Percentiles rank a stretch among this genome's conserved stretches.
Evolutionary conservation across 1,140 invertebrate species (phyloP).

Genomic region (Drosophila obscura): DNA sequence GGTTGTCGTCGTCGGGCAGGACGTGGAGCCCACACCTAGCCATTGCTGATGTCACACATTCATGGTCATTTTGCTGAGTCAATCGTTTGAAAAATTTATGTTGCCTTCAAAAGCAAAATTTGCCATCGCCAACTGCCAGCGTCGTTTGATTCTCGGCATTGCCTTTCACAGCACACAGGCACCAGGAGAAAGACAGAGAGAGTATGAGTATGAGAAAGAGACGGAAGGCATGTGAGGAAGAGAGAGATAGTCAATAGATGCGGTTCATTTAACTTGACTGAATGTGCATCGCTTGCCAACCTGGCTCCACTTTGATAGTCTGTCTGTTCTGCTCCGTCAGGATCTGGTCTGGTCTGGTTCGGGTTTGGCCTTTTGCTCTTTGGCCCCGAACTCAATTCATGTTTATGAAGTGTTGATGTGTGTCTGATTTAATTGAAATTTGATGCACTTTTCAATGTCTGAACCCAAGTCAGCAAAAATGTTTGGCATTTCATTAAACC

Average conservation of each 20-base stretch:
- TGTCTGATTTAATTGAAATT: slow-evolving; percentile 75
- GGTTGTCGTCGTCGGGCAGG: slow-evolving; percentile 3
- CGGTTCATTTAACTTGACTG: slow-evolving; percentile 79
- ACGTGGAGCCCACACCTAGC: slow-evolving; percentile 16
- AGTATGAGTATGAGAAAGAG: not conserved
- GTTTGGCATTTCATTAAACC: slow-evolving; percentile 28
- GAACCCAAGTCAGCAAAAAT: slow-evolving; percentile 52
- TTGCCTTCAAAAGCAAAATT: slow-evolving; percentile 81
- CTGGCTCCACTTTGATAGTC: slow-evolving; percentile 31
- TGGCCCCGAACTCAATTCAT: slow-evolving; percentile 38
- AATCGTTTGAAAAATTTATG: slow-evolving; percentile 82
- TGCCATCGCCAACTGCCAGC: slow-evolving; percentile 51
- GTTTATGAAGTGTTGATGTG: slow-evolving; percentile 76
- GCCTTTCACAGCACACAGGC: slow-evolving; percentile 17
- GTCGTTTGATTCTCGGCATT: slow-evolving; percentile 44
- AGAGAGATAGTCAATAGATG: slow-evolving; percentile 76
- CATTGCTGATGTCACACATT: slow-evolving; percentile 80
- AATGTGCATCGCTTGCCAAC: slow-evolving; percentile 71
- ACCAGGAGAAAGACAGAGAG: not conserved
- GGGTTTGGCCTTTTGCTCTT: slow-evolving; percentile 16
- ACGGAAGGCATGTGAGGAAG: slow-evolving; percentile 7
- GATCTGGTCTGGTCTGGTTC: slow-evolving; percentile 29
- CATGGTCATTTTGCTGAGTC: slow-evolving; percentile 81
- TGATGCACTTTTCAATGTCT: slow-evolving; percentile 64
- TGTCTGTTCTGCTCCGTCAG: slow-evolving; percentile 1